Evolutionary conservation across 2,888 invertebrate species (phyloP), one percentile per base, ranked within the genome.

Genomic region (Orgyia antiqua): DNA sequence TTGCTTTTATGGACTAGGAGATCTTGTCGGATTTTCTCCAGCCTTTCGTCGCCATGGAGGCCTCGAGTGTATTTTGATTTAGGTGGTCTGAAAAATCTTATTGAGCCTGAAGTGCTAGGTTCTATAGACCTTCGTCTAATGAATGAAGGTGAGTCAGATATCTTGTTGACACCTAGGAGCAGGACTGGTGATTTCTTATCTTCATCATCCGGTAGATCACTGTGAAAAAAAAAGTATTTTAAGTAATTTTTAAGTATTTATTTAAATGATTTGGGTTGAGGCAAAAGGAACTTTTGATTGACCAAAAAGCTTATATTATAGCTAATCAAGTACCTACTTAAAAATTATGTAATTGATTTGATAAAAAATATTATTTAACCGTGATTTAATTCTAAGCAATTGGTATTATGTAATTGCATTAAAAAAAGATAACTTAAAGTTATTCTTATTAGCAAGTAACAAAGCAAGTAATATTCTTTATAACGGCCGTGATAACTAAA

Each of bases 171-270:
- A 39, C 89, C 89, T 61, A 90, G 68, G 29, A 90, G 87, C 37
- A 90, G 82, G 28, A 90, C 90, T 6, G 87, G 84, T 29, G 89
- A 87, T 45, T 89, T 87, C 58, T 87, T 87, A 51, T 89, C 89
- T 53, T 87, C 87, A 55, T 84, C 80, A 63, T 90, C 89, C 13
- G 90, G 90, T 35, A 90, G 82, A 57, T 90, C 90, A 62, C 90
- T 90, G 87, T 27, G 82, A 83, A 58, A 42, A 60, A 40, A 56
- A 13, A 38, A 39, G 35, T 27, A 13, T 25, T 33, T 55, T 36
- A 46, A 31, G 45, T 39, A 9, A 29, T 39, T 36, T 18, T 20
- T 20, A 20, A n/a, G n/a, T n/a, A n/a, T n/a, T n/a, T n/a, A n/a
- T n/a, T n/a, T n/a, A n/a, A n/a, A n/a, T n/a, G n/a, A n/a, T n/a